These are phyloP conservation scores for Pitta sordida DNA, from an alignment of 2,113 vertebrate species.

Conservation along the genomic window DNA sequence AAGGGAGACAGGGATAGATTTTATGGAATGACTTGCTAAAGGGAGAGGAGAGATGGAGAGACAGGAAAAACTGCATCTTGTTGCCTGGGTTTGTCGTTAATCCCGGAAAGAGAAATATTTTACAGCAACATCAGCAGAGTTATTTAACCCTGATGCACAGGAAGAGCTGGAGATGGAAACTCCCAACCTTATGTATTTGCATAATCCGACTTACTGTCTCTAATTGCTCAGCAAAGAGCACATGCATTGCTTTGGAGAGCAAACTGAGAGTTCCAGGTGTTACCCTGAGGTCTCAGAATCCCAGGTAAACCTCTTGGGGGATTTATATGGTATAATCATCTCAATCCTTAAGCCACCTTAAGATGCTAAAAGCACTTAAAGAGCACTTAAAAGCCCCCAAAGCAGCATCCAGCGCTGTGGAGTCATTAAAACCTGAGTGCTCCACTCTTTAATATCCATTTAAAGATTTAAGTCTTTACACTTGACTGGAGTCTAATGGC, in stretches of 20 bases:
- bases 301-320: neutral
- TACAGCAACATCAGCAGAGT: neutral
- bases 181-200: neutral
- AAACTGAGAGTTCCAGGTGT: neutral
- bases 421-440: neutral
- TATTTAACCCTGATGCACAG: neutral
- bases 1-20: neutral
- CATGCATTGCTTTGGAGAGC: neutral
- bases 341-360: neutral
- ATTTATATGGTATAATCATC: neutral
- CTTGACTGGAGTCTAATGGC: neutral
- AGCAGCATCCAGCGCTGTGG: neutral
- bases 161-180: neutral
- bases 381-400: neutral
- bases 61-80: neutral
- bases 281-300: conserved; percentile 9
- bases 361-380: conserved; percentile 23
- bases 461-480: neutral
- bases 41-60: neutral
- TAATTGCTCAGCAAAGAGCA: neutral
- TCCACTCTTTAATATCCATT: neutral
- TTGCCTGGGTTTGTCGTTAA: neutral
- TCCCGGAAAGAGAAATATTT: neutral
- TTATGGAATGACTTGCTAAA: neutral
- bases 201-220: neutral